phyloP scores from a whole-genome alignment of 35 echinoderm and acorn worm genomes.

The Ptychodera flava region DNA sequence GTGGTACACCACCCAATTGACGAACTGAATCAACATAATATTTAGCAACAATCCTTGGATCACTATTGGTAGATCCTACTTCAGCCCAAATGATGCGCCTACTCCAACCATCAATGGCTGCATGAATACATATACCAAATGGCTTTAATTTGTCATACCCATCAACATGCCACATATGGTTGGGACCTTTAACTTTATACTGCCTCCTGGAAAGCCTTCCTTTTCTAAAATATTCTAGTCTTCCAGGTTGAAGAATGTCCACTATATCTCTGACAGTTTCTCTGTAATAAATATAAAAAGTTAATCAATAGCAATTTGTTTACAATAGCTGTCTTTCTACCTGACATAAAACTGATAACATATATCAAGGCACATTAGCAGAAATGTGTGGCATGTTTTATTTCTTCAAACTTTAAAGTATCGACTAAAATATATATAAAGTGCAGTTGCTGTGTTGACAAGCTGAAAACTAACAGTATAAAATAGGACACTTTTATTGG shows the following conservation, averaged over 20 bases:
- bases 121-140: constrained; percentile 41
- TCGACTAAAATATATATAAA: too few relatives aligned
- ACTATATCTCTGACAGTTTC: background rate
- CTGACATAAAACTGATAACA: too few relatives aligned
- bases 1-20: constrained; percentile 17
- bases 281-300: too few relatives aligned
- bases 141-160: constrained; percentile 48
- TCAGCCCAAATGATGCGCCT: constrained; percentile 37
- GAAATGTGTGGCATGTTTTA: too few relatives aligned
- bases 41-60: constrained; percentile 32
- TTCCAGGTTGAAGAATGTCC: background rate
- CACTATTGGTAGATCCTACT: constrained; percentile 32
- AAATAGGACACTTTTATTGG: too few relatives aligned
- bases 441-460: too few relatives aligned
- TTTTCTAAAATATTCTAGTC: background rate
- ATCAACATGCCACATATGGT: constrained; percentile 37
- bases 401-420: too few relatives aligned
- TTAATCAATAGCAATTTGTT: too few relatives aligned
- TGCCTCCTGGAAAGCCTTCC: constrained; percentile 16
- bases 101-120: constrained; percentile 32
- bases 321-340: too few relatives aligned
- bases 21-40: constrained; percentile 31
- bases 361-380: too few relatives aligned
- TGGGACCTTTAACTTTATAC: constrained; percentile 32
- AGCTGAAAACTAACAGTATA: too few relatives aligned